Percentiles rank a stretch among this genome's conserved stretches.
Evolutionary conservation across 2,797 vertebrate genomes (phyloP).

Genomic region (Cynodonichthys magdalenae): DNA sequence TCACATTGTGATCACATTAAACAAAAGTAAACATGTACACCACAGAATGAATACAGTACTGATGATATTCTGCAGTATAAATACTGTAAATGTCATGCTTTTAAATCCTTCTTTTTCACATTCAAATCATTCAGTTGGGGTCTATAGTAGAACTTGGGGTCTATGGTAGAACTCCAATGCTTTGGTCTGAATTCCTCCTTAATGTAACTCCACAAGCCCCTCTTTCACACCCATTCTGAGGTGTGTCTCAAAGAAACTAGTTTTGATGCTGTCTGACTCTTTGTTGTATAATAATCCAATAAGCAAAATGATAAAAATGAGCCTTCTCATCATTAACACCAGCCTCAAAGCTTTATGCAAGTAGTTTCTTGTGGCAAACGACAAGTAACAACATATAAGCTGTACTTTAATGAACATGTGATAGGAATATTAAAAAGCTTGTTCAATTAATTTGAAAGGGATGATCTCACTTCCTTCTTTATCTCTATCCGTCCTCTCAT

Average conservation of each 20-base stretch:
- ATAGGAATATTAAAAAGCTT: conserved; percentile 43
- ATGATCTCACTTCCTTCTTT: conserved; percentile 19
- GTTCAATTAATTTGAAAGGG: conserved; percentile 63
- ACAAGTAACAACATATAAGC: conserved; percentile 21
- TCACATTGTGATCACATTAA: neutral
- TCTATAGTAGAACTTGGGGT: no score
- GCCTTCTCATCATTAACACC: neutral
- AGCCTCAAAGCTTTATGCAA: neutral
- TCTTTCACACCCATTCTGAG: no score
- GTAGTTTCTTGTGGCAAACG: conserved; percentile 34
- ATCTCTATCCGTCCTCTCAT: conserved; percentile 11
- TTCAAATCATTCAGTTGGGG: no score
- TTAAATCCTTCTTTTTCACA: no score
- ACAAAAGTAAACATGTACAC: neutral
- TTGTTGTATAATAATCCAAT: neutral
- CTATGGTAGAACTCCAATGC: no score
- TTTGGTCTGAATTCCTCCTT: no score
- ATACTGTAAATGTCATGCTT: neutral
- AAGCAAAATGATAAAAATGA: neutral
- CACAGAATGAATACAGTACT: neutral
- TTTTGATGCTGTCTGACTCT: no score
- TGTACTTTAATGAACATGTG: conserved; percentile 48
- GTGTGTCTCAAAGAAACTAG: no score
- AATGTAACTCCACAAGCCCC: no score
- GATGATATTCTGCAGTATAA: conserved; percentile 1